Percentiles rank a stretch among this genome's conserved stretches.
Conservation (phyloP, 2,113 vertebrate genomes). For the Hoplias malabaricus region DNA sequence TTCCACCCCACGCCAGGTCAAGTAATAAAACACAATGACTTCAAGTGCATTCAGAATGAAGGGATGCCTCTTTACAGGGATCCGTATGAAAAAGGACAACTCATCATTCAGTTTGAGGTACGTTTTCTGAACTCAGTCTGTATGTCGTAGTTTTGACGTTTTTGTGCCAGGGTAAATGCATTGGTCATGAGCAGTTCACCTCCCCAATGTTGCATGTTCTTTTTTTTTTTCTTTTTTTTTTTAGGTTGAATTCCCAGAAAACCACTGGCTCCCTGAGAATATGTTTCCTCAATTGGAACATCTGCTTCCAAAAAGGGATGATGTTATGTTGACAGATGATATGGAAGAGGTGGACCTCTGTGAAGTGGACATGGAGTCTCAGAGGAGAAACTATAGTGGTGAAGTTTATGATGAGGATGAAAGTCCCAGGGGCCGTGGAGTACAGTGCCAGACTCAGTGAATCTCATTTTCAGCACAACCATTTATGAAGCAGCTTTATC, state of each 20-base stretch:
- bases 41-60: constrained; percentile 83
- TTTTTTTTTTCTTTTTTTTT: constrained; percentile 3
- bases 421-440: constrained; percentile 73
- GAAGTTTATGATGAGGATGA: constrained; percentile 89
- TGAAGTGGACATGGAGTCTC: constrained; percentile 75
- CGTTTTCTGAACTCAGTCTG: constrained; percentile 46
- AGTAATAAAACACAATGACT: constrained; percentile 83
- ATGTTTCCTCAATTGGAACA: constrained; percentile 83
- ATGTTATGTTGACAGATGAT: constrained; percentile 84
- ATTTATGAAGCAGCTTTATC: background rate
- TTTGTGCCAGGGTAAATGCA: too few species aligned
- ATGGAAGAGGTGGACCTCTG: constrained; percentile 90
- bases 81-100: constrained; percentile 84
- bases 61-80: constrained; percentile 90
- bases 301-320: constrained; percentile 84
- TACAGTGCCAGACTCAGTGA: constrained; percentile 91
- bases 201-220: background rate
- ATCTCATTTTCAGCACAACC: background rate
- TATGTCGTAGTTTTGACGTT: too few species aligned
- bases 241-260: constrained; percentile 89
- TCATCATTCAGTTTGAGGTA: constrained; percentile 88
- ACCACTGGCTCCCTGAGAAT: constrained; percentile 85
- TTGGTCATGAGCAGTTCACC: background rate
- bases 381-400: constrained; percentile 70
- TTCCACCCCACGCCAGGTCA: constrained; percentile 73